Percentiles rank a stretch among this genome's conserved stretches.
These are phyloP conservation scores for Recurvirostra avosetta DNA, from an alignment of 2,113 vertebrate species.

Conservation along the genomic window DNA sequence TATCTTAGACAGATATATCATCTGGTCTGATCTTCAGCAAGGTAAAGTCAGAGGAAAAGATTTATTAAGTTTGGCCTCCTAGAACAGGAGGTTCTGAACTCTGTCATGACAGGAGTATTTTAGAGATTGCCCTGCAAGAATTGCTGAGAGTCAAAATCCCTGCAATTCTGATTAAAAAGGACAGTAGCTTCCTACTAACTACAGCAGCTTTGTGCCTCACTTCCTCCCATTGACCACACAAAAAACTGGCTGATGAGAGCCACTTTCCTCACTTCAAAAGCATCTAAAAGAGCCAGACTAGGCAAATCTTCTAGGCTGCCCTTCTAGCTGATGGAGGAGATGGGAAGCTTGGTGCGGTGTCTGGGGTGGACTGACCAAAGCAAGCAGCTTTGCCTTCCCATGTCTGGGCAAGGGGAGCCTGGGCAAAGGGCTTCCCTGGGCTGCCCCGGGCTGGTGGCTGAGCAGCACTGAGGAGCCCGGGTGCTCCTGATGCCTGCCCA, in stretches of 20 bases:
- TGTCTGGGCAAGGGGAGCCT: background rate
- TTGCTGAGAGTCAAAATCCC: background rate
- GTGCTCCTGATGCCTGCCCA: background rate
- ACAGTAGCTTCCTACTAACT: background rate
- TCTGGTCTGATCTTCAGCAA: background rate
- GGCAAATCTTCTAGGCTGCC: background rate
- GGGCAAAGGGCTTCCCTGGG: background rate
- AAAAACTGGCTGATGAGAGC: background rate
- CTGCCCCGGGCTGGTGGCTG: background rate
- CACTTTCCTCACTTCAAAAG: background rate
- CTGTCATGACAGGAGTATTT: background rate
- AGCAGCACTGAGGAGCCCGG: background rate
- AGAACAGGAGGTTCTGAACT: background rate
- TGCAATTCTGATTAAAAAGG: background rate
- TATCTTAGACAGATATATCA: background rate
- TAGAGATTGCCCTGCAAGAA: background rate
- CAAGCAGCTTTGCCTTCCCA: background rate
- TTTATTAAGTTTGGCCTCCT: background rate
- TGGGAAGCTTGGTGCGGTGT: accelerated
- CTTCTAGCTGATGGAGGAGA: background rate
- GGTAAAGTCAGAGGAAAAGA: background rate
- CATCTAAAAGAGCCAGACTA: background rate
- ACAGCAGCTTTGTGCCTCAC: background rate
- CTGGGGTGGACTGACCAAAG: background rate
- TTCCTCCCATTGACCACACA: background rate